Evolutionary conservation across 2,888 invertebrate species (phyloP).

Genomic region (Dicyrtomina minuta): DNA sequence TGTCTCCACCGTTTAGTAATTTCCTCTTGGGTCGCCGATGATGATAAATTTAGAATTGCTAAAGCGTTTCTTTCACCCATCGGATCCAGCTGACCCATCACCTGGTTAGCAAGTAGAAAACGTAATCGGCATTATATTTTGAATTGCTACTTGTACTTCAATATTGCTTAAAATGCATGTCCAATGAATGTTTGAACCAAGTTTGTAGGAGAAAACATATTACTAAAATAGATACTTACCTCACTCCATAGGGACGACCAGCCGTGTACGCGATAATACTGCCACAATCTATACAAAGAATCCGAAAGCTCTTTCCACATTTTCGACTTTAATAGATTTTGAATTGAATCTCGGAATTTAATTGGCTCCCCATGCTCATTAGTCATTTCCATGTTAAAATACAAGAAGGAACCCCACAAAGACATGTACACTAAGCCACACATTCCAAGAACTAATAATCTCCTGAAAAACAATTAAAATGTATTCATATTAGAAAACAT

Average conservation of each 20-base stretch:
- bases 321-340: constrained; percentile 86
- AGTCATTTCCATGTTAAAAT: constrained; percentile 82
- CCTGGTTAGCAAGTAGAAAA: constrained; percentile 29
- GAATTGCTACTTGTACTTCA: too few species aligned
- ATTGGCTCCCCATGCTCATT: constrained; percentile 84
- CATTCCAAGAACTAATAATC: constrained; percentile 64
- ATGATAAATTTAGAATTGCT: constrained; percentile 72
- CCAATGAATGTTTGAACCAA: neutral
- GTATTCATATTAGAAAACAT: neutral
- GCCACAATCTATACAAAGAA: constrained; percentile 69
- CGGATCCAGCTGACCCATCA: constrained; percentile 64
- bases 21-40: constrained; percentile 80
- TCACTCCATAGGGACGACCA: constrained; percentile 86
- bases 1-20: constrained; percentile 79
- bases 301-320: constrained; percentile 74
- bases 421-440: constrained; percentile 70
- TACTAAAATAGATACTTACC: constrained; percentile 36
- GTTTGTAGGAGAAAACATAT: neutral
- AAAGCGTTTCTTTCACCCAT: constrained; percentile 83
- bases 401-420: constrained; percentile 76
- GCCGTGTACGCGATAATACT: constrained; percentile 79
- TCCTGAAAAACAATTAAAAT: constrained; percentile 57
- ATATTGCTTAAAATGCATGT: neutral
- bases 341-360: constrained; percentile 81
- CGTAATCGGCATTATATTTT: neutral